Conservation (phyloP, 2,113 vertebrate species). For the Gymnogyps californianus region DNA sequence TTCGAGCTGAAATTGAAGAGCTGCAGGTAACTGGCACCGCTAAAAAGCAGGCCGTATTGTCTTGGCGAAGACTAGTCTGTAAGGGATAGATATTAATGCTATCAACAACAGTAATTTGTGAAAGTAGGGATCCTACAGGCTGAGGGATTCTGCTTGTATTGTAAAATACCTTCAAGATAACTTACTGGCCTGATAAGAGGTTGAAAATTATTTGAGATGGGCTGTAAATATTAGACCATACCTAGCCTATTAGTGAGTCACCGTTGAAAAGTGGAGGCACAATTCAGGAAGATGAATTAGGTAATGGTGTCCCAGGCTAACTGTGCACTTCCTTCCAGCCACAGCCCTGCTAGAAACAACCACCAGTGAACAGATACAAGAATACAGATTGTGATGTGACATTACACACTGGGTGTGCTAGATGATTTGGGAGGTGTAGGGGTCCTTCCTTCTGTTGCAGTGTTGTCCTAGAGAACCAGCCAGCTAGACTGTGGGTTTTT, state of each 20-base stretch:
- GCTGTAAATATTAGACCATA: background rate
- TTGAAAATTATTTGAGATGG: background rate
- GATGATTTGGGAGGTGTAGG: background rate
- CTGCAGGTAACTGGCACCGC: background rate
- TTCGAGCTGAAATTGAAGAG: background rate
- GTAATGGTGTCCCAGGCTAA: background rate
- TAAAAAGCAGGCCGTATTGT: background rate
- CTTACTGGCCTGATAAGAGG: background rate
- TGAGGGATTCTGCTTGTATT: background rate
- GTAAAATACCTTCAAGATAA: background rate
- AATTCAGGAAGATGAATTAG: background rate
- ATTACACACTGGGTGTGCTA: background rate
- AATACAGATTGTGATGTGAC: background rate
- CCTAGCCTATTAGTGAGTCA: background rate
- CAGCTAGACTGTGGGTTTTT: background rate
- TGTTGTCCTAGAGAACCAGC: background rate
- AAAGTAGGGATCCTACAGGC: background rate
- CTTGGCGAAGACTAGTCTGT: background rate
- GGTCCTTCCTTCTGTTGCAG: background rate
- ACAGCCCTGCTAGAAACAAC: background rate
- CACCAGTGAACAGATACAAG: fast-evolving
- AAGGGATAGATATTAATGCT: background rate
- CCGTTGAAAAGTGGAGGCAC: background rate
- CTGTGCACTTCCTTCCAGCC: background rate
- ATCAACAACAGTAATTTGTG: background rate